Evolutionary conservation across 2,113 vertebrate genomes (phyloP), one percentile per base, ranked within the genome.

Genomic region (Acrocephalus arundinaceus): DNA sequence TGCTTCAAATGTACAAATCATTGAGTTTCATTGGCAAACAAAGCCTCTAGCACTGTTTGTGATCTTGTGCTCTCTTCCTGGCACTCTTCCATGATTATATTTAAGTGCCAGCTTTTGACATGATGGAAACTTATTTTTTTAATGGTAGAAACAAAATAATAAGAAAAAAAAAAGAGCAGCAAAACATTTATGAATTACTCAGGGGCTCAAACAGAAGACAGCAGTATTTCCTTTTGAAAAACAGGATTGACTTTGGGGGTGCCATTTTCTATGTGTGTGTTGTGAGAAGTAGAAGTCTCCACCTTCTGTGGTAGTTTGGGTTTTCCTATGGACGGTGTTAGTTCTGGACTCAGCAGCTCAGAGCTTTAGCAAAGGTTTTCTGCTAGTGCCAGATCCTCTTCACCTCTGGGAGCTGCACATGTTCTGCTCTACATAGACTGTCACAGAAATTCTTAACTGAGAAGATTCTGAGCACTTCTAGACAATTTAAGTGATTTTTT

Each of bases 31-130:
- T 23, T 74, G 58, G 15, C 65, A 70, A 46, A 28, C 11, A 62
- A 28, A 24, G n/a, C 27, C 54, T 70, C 46, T 35, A 28, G 22
- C 54, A 28, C 27, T 0, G 0, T 27, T 37, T 7, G 6, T 70
- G 9, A 33, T 52, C 37, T 37, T 33, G 27, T 37, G 37, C 15
- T 61, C 46, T 87, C 55, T 39, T 39, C 37, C 55, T 70, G 55
- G 14, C 27, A 45, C 11, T 52, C 9, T 19, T 27, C 18, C 15
- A 15, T 52, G 46, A 15, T 45, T 61, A 22, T 28, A 52, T 61
- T 52, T 46, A 27, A 77, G 22, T 37, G 11, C 2, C 33, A 52
- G 15, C 33, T 45, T 70, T 54, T 62, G 46, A 46, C 46, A 28
- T 39, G 39, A 62, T 39, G 33, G 48, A 54, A 62, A 39, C 27